A percentile compares a stretch with the other conserved stretches of the same genome.
phyloP scores from a whole-genome alignment of 2,888 invertebrate genomes.

The Spisula solida region DNA sequence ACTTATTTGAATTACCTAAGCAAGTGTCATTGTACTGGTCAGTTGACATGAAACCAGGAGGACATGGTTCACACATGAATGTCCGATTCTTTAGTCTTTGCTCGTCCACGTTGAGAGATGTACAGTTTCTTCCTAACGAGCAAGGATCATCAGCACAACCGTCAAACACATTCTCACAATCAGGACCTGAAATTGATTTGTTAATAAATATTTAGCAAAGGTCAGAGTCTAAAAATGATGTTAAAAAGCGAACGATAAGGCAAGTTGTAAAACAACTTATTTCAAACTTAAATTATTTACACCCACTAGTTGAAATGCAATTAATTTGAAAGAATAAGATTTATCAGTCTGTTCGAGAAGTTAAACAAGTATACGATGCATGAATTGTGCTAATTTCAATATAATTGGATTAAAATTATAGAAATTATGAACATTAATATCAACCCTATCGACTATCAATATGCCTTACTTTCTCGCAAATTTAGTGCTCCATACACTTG shows the following conservation, averaged over 20 bases:
- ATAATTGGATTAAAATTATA: too few relatives aligned
- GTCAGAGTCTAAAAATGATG: background rate
- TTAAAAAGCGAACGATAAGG: background rate
- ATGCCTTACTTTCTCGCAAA: too few relatives aligned
- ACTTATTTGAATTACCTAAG: background rate
- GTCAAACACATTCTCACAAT: conserved; percentile 41
- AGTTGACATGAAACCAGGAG: conserved; percentile 18
- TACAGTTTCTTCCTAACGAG: conserved; percentile 28
- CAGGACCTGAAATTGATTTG: background rate
- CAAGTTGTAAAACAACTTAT: background rate
- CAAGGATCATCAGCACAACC: conserved; percentile 38
- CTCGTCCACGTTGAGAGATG: background rate
- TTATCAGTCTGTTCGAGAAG: too few relatives aligned
- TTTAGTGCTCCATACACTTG: too few relatives aligned
- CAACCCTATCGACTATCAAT: too few relatives aligned
- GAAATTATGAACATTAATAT: too few relatives aligned
- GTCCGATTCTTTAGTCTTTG: background rate
- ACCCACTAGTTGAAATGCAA: background rate
- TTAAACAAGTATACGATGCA: too few relatives aligned
- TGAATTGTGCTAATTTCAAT: too few relatives aligned
- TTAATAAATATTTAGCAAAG: background rate
- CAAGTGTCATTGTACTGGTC: background rate
- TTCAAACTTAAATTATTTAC: background rate
- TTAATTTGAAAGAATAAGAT: too few relatives aligned
- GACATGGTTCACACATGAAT: conserved; percentile 17